Evolutionary conservation across 2,888 invertebrate species (phyloP), one percentile per base, ranked within the genome.

Genomic region (Platypus cylindrus): DNA sequence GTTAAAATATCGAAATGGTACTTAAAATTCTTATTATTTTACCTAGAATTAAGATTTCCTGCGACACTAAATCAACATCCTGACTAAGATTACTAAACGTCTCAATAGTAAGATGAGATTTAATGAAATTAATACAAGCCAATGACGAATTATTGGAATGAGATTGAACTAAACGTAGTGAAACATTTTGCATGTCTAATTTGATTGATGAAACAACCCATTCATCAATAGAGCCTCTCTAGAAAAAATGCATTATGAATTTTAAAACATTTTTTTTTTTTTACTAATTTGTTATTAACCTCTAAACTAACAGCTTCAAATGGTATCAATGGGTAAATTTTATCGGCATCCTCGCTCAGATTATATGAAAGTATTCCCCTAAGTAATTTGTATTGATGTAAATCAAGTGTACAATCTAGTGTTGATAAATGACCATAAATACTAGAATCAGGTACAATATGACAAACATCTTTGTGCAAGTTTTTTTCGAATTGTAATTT

Each of bases 31-130:
- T 5, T n/a, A 14, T 14, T 13, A 15, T 13, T 24, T 32, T 27
- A 38, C 41, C 90, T 32, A 73, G 73, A 31, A 86, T 73, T 12
- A 82, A 63, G 53, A 90, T 87, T 61, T 89, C 91, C 62, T 85
- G 85, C 0, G 93, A 94, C 0, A 91, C 86, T 13, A 95, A 68
- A 60, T 93, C 93, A 32, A 94, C 75, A 52, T 93, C 93, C 61
- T 87, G 89, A 9, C 86, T 79, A 29, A 82, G 74, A 62, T 94
- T 90, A 48, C 86, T 89, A 56, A 78, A 80, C 3, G 80, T 78
- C 57, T 93, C 91, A 33, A 87, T 74, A 25, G 83, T 79, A 27
- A 95, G 66, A 12, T 78, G 73, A 0, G 93, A 93, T 60, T 83
- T 84, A 45, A 93, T 84, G 59, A 95, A 93, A 64, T 93, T 87